A percentile compares a stretch with the other conserved stretches of the same genome.
Evolutionary conservation across 1,140 invertebrate species (phyloP).

Genomic region (Trigoniulus corallinus): DNA sequence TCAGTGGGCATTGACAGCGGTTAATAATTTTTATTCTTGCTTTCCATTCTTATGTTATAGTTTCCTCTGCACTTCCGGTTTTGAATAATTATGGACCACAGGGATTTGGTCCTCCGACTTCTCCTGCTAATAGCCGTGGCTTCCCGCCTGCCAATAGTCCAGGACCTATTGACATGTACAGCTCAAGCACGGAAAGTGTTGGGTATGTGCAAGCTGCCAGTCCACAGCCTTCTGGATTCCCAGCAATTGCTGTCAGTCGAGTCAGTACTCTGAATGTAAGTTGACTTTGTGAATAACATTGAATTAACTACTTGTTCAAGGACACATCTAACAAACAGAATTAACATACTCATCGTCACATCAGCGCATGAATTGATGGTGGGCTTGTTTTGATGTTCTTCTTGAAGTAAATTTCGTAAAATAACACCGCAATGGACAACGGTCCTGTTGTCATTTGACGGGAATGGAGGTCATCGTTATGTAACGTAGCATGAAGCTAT

Average conservation of each 20-base stretch:
- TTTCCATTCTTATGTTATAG: background rate
- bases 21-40: too few species aligned
- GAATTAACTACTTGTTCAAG: background rate
- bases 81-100: conserved; percentile 77
- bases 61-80: conserved; percentile 36
- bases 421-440: too few species aligned
- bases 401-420: conserved; percentile 11
- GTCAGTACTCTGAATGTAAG: conserved; percentile 30
- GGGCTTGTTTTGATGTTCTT: conserved; percentile 14
- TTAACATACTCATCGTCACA: background rate
- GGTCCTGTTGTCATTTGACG: too few species aligned
- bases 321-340: background rate
- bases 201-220: conserved; percentile 83
- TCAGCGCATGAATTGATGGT: conserved; percentile 19
- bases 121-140: conserved; percentile 49
- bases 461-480: conserved; percentile 7
- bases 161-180: conserved; percentile 73
- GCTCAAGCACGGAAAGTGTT: conserved; percentile 57
- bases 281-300: conserved; percentile 8
- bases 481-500: too few species aligned
- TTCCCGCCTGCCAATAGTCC: conserved; percentile 72
- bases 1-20: too few species aligned
- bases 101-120: conserved; percentile 52
- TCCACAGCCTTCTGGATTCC: conserved; percentile 71
- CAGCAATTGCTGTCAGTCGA: conserved; percentile 55